These are phyloP conservation scores for Amiota minor DNA, from an alignment of 2,888 invertebrate genomes.

Conservation along the genomic window DNA sequence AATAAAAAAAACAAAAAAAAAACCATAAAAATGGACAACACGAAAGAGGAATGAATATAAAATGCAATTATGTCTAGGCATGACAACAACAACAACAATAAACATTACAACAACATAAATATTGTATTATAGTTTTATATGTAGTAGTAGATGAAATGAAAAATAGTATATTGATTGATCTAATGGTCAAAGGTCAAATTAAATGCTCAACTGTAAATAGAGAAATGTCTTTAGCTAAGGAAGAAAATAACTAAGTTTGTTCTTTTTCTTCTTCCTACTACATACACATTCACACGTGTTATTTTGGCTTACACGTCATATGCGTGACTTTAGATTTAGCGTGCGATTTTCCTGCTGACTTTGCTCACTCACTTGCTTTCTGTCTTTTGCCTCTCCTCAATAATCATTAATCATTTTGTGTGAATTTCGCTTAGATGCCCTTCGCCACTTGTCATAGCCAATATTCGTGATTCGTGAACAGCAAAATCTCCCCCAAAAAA, in stretches of 20 bases:
- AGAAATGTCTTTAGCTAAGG: slow-evolving; percentile 37
- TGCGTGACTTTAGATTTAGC: slow-evolving; percentile 32
- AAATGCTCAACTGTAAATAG: slow-evolving; percentile 66
- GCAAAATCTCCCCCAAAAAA: not conserved
- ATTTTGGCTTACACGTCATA: not conserved
- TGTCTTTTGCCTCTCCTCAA: too few species aligned
- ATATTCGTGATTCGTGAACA: not conserved
- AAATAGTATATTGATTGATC: slow-evolving; percentile 67
- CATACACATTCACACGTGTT: not conserved
- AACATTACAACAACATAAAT: slow-evolving; percentile 41
- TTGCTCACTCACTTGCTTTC: slow-evolving; percentile 42
- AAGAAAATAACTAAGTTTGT: too few species aligned
- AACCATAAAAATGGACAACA: slow-evolving; percentile 27
- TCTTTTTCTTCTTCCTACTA: too few species aligned
- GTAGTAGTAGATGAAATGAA: slow-evolving; percentile 29
- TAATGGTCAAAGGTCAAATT: slow-evolving; percentile 64
- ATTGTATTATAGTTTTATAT: too few species aligned
- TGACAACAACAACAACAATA: slow-evolving; percentile 41
- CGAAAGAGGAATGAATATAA: slow-evolving; percentile 52
- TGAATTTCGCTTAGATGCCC: slow-evolving; percentile 25
- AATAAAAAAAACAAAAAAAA: slow-evolving; percentile 32
- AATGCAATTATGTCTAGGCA: slow-evolving; percentile 62
- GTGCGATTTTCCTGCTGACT: slow-evolving; percentile 49
- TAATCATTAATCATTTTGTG: slow-evolving; percentile 67
- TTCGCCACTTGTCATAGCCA: slow-evolving; percentile 3